These are phyloP conservation scores for Hydriomena furcata DNA, from an alignment of 2,888 invertebrate species.

Conservation along the genomic window DNA sequence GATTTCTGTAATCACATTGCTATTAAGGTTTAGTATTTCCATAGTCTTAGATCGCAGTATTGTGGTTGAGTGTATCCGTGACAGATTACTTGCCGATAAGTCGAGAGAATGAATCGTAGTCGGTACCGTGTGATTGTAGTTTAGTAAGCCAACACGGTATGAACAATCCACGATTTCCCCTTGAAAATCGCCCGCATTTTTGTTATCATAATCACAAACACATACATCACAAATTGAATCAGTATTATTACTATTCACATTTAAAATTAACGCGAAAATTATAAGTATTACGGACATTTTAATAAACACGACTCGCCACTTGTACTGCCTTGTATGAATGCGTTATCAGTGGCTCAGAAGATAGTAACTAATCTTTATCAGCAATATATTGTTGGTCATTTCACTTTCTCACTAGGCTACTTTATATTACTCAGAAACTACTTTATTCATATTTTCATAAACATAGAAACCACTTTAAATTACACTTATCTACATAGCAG, in stretches of 20 bases:
- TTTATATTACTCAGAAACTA: too few species aligned
- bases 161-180: constrained; percentile 63
- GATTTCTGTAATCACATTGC: constrained; percentile 60
- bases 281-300: constrained; percentile 45
- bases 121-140: constrained; percentile 51
- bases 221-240: constrained; percentile 59
- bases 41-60: constrained; percentile 55
- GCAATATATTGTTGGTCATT: constrained; percentile 65
- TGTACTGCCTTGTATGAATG: constrained; percentile 30
- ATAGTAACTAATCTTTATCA: constrained; percentile 57
- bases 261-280: constrained; percentile 39
- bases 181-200: constrained; percentile 47
- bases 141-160: constrained; percentile 42
- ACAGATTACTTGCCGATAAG: constrained; percentile 63
- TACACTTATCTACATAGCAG: too few species aligned
- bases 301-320: constrained; percentile 22
- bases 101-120: constrained; percentile 54
- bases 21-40: constrained; percentile 52
- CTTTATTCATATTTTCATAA: too few species aligned
- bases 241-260: constrained; percentile 46
- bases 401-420: constrained; percentile 37
- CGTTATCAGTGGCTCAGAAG: constrained; percentile 34
- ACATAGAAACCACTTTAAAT: too few species aligned
- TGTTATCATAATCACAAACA: constrained; percentile 49
- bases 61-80: constrained; percentile 42